Evolutionary conservation across 2,888 invertebrate species (phyloP).

Genomic region (Cataglyphis altisquamis): DNA sequence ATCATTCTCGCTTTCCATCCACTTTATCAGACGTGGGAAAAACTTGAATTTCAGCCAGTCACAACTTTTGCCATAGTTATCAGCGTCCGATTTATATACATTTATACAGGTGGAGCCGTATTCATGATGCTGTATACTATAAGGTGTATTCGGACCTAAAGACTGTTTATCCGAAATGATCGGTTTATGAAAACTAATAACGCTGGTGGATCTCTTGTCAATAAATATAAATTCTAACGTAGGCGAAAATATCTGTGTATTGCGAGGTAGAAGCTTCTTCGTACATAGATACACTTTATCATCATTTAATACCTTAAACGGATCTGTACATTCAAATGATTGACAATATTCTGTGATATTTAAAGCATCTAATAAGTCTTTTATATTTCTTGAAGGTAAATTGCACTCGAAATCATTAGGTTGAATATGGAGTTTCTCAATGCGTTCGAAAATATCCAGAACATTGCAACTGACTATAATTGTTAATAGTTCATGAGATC

Average conservation of each 20-base stretch:
- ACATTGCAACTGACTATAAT: conserved; percentile 75
- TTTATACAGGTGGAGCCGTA: conserved; percentile 65
- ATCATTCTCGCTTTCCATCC: conserved; percentile 87
- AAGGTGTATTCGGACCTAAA: conserved; percentile 84
- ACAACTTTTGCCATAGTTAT: conserved; percentile 68
- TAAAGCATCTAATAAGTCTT: conserved; percentile 79
- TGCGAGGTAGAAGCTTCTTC: conserved; percentile 86
- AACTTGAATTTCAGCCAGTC: conserved; percentile 88
- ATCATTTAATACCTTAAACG: conserved; percentile 70
- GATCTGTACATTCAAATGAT: conserved; percentile 66
- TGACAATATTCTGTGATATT: conserved; percentile 79
- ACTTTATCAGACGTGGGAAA: conserved; percentile 89
- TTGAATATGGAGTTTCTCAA: conserved; percentile 13
- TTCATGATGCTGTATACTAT: conserved; percentile 74
- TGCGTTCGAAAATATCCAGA: conserved; percentile 79
- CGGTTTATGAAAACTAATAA: conserved; percentile 87
- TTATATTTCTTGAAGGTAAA: not conserved
- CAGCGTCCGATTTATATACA: conserved; percentile 40
- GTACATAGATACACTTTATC: conserved; percentile 83
- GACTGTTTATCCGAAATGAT: conserved; percentile 83
- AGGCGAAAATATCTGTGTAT: conserved; percentile 84
- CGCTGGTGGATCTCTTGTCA: conserved; percentile 84
- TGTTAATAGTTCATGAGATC: conserved; percentile 80
- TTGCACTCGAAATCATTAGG: not conserved
- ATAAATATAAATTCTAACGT: conserved; percentile 82